Conservation (phyloP, 1,140 invertebrate species). For the Pristionchus pacificus region DNA sequence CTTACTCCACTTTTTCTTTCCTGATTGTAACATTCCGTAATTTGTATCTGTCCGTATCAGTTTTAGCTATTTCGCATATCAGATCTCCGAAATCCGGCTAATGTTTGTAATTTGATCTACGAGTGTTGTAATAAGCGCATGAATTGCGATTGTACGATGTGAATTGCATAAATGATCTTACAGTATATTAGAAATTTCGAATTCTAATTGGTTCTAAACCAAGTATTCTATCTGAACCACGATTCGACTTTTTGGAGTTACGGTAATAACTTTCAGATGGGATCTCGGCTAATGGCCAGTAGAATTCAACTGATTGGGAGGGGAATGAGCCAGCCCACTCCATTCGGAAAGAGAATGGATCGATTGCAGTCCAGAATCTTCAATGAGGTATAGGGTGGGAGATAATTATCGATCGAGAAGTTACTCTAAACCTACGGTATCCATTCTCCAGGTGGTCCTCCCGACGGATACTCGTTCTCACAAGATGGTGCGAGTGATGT, state of each 20-base stretch:
- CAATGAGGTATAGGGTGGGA: constrained; percentile 44
- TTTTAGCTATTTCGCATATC: too few species aligned
- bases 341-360: constrained; percentile 55
- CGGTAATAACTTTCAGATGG: constrained; percentile 23
- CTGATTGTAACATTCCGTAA: not conserved
- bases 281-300: constrained; percentile 31
- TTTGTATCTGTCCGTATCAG: not conserved
- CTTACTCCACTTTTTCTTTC: constrained; percentile 9
- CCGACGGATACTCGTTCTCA: constrained; percentile 32
- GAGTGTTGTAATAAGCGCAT: too few species aligned
- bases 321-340: constrained; percentile 37
- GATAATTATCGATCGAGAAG: constrained; percentile 20
- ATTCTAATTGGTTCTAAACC: not conserved
- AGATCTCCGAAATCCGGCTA: too few species aligned
- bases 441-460: constrained; percentile 22
- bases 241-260: too few species aligned
- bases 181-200: constrained; percentile 2
- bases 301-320: constrained; percentile 37
- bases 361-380: constrained; percentile 52
- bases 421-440: constrained; percentile 13
- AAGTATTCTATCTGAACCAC: not conserved
- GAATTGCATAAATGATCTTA: not conserved
- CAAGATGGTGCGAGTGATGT: constrained; percentile 52
- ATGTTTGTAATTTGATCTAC: too few species aligned
- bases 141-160: not conserved